Evolutionary conservation across 2,113 vertebrate species (phyloP), one percentile per base, ranked within the genome.

Genomic region (Dicerorhinus sumatrensis): DNA sequence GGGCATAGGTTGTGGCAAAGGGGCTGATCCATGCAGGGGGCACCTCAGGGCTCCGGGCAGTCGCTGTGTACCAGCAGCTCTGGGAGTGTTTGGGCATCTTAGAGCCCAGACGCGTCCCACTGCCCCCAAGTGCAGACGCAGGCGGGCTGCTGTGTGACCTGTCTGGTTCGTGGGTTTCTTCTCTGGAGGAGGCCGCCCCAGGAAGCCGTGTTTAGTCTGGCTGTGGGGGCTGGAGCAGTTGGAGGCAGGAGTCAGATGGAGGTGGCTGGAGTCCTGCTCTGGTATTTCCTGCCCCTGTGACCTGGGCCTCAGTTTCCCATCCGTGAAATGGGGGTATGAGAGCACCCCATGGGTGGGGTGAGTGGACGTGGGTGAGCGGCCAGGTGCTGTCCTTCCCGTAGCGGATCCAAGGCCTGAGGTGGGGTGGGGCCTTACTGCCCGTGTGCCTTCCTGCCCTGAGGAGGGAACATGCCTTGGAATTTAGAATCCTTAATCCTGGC

Each of bases 131-230:
- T 6, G 0, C 46, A 46, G 54, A 11, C 0, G 5, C 23, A 3
- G 29, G 8, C 0, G 0, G 23, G 5, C 39, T 11, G 25, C 21
- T 39, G 12, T 1, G 25, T 17, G 87, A 31, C 8, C 0, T 3
- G 8, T 48, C 46, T 6, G 25, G 14, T 21, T 8, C 8, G 4
- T 0, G 10, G 48, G 65, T 12, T 39, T 36, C 82, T 69, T 16
- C 82, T 67, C 65, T 20, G 18, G n/a, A 33, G 60, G 56, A 29
- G 48, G 51, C 60, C 1, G 0, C 23, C 31, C n/a, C 3, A 1
- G 2, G 83, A 58, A 39, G 62, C 56, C 0, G 16, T 48, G 8
- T 72, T 14, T 33, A 13, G 80, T 51, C 86, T 72, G n/a, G 62
- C 33, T 8, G 33, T 39, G 17, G 18, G 51, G 39, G 58, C 63